Evolutionary conservation across 2,797 vertebrate species (phyloP).

Genomic region (Pseudopleuronectes americanus): DNA sequence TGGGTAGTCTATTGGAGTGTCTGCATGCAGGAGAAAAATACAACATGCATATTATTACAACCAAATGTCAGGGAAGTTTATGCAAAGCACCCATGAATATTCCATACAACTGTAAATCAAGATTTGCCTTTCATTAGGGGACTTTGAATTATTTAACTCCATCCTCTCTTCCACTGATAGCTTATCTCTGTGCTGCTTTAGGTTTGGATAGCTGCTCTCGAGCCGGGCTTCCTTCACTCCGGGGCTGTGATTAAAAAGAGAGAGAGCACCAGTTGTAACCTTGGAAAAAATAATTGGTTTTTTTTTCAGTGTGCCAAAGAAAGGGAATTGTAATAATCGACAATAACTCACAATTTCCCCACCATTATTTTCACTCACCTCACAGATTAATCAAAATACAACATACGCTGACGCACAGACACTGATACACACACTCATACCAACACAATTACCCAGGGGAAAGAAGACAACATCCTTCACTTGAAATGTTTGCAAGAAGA

Average conservation of each 20-base stretch:
- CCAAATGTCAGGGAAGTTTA: conserved; percentile 33
- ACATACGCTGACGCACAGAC: conserved; percentile 8
- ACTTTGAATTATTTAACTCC: conserved; percentile 65
- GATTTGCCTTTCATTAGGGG: conserved; percentile 53
- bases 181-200: conserved; percentile 41
- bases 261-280: conserved; percentile 56
- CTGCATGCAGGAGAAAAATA: conserved; percentile 5
- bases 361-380: conserved; percentile 63
- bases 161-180: conserved; percentile 33
- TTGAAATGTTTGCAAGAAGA: conserved; percentile 17
- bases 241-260: conserved; percentile 62
- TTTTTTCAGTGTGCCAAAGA: conserved; percentile 69
- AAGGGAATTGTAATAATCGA: conserved; percentile 69
- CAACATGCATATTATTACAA: conserved; percentile 19
- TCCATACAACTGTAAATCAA: conserved; percentile 52
- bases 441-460: not conserved
- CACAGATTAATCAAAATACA: conserved; percentile 60
- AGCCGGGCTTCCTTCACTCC: conserved; percentile 40
- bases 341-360: conserved; percentile 52
- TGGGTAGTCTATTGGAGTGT: not conserved
- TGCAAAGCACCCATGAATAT: conserved; percentile 38
- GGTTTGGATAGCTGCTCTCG: conserved; percentile 38
- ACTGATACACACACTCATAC: conserved; percentile 1
- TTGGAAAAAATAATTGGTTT: conserved; percentile 74
- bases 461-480: not conserved